These are phyloP conservation scores for Carlito syrichta DNA, from an alignment of 2,113 vertebrate species.

Conservation along the genomic window DNA sequence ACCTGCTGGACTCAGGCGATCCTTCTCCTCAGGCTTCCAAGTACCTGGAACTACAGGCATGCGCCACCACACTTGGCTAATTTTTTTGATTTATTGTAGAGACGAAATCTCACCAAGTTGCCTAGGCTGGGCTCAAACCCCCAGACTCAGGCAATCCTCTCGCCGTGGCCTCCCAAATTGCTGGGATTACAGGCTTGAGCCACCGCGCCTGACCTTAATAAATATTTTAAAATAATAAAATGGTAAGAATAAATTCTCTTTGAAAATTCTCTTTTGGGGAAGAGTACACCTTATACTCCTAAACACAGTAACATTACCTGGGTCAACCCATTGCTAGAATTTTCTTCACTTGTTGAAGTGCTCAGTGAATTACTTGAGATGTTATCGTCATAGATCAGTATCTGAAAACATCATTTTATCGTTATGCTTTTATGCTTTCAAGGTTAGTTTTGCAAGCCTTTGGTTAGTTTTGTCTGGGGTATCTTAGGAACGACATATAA, in stretches of 20 bases:
- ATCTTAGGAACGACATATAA: neutral
- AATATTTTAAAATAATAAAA: neutral
- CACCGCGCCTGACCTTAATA: too few species aligned
- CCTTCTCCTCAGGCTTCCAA: too few species aligned
- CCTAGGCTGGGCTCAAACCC: too few species aligned
- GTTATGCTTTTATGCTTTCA: neutral
- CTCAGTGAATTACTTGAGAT: neutral
- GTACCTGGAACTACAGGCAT: too few species aligned
- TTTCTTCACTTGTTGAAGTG: neutral
- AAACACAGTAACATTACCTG: neutral
- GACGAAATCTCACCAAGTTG: too few species aligned
- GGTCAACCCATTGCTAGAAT: neutral
- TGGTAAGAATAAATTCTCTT: constrained; percentile 8
- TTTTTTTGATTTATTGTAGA: too few species aligned
- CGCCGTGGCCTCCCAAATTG: too few species aligned
- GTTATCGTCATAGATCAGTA: neutral
- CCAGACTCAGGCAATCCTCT: too few species aligned
- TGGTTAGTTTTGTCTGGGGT: neutral
- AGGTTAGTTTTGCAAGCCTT: neutral
- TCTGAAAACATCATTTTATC: neutral
- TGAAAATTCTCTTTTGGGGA: neutral
- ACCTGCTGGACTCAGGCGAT: too few species aligned
- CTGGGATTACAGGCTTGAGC: too few species aligned
- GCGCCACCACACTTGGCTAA: too few species aligned
- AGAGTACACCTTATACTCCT: neutral